Evolutionary conservation across 1,140 invertebrate species (phyloP).

Genomic region (Scylla paramamosain): DNA sequence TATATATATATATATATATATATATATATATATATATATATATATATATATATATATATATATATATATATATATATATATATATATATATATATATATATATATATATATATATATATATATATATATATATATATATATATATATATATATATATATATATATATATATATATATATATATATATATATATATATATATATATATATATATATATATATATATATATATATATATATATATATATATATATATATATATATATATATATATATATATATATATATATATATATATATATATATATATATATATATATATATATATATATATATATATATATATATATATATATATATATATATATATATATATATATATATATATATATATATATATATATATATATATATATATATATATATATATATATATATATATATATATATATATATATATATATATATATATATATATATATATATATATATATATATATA

Average conservation of each 20-base stretch:
- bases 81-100: too few relatives aligned
- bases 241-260: background rate
- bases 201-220: background rate
- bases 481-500: constrained; percentile 55
- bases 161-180: background rate
- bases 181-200: background rate
- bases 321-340: background rate
- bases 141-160: too few relatives aligned
- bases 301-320: background rate
- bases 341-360: background rate
- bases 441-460: constrained; percentile 46
- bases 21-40: too few relatives aligned
- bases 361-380: background rate
- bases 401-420: background rate
- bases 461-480: constrained; percentile 49
- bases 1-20: too few relatives aligned
- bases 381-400: background rate
- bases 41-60: too few relatives aligned
- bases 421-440: background rate
- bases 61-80: too few relatives aligned
- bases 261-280: background rate
- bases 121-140: too few relatives aligned
- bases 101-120: too few relatives aligned
- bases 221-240: background rate
- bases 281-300: background rate